Conservation (phyloP, 2,888 invertebrate genomes). For the Kryphioiulus occultus region DNA sequence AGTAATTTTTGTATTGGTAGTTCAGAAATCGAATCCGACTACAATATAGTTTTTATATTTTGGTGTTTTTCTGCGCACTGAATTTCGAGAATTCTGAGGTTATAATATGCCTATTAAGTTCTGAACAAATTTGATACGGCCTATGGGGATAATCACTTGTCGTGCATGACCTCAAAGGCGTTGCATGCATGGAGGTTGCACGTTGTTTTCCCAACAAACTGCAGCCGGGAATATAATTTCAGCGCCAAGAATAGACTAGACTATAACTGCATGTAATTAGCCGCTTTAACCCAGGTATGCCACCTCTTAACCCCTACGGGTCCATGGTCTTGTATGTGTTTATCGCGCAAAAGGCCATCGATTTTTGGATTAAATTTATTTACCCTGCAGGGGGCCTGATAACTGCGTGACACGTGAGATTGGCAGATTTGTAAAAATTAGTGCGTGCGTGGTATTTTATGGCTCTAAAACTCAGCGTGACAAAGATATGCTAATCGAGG, state of each 20-base stretch:
- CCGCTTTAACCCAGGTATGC: not conserved
- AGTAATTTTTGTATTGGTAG: too few species aligned
- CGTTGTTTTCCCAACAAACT: not conserved
- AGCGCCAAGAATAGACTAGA: not conserved
- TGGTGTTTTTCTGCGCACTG: not conserved
- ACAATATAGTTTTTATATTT: too few species aligned
- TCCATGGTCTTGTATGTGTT: not conserved
- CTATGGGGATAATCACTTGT: not conserved
- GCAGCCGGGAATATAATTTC: not conserved
- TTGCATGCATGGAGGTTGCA: not conserved
- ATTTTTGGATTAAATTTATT: slow-evolving; percentile 29
- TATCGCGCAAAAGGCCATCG: not conserved
- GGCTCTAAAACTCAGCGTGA: not conserved
- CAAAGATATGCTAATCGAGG: not conserved
- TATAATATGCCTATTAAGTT: not conserved
- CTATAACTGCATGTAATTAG: not conserved
- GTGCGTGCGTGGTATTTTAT: not conserved
- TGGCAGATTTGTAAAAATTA: not conserved
- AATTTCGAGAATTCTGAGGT: not conserved
- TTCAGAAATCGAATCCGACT: too few species aligned
- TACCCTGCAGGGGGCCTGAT: not conserved
- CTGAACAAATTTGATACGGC: not conserved
- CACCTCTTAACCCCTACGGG: not conserved
- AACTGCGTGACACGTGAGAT: not conserved
- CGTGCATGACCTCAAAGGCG: slow-evolving; percentile 16